Percentiles rank a stretch among this genome's conserved stretches.
Conservation (phyloP, 2,888 invertebrate genomes). For the Agrotis puta region DNA sequence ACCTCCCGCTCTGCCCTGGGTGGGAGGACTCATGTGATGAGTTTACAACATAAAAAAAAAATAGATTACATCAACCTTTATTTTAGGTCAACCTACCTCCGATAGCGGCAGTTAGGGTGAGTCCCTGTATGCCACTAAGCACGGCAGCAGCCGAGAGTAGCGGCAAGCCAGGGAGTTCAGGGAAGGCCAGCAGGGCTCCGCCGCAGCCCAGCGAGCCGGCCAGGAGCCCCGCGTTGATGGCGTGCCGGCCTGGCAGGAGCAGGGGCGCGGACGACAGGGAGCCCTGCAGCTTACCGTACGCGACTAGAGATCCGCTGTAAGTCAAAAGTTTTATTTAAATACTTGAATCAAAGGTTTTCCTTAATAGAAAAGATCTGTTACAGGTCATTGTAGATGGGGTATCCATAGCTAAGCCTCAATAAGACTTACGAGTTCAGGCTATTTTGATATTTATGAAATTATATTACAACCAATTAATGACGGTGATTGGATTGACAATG, state of each 20-base stretch:
- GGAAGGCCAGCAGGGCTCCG: constrained; percentile 91
- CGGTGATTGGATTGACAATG: too few relatives aligned
- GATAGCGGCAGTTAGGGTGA: constrained; percentile 96
- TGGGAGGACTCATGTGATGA: too few relatives aligned
- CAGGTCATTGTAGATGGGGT: too few relatives aligned
- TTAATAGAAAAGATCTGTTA: too few relatives aligned
- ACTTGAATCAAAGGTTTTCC: too few relatives aligned
- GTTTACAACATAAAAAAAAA: too few relatives aligned
- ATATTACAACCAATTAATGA: too few relatives aligned
- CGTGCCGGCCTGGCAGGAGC: constrained; percentile 95
- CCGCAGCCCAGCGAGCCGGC: constrained; percentile 94
- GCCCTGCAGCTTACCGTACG: constrained; percentile 97
- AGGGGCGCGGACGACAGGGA: constrained; percentile 95
- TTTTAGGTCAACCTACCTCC: constrained; percentile 92
- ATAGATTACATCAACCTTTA: too few relatives aligned
- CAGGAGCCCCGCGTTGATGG: constrained; percentile 93
- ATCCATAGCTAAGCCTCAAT: too few relatives aligned
- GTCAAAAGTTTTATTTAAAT: not conserved
- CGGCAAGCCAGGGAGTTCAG: constrained; percentile 93
- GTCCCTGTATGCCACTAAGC: constrained; percentile 95
- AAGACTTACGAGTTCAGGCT: too few relatives aligned
- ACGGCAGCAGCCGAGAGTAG: constrained; percentile 94
- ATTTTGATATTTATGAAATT: too few relatives aligned
- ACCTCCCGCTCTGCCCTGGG: too few relatives aligned
- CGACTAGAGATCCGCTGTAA: constrained; percentile 95